A percentile compares a stretch with the other conserved stretches of the same genome.
phyloP scores from a whole-genome alignment of 2,113 vertebrate species.

The Mandrillus leucophaeus region DNA sequence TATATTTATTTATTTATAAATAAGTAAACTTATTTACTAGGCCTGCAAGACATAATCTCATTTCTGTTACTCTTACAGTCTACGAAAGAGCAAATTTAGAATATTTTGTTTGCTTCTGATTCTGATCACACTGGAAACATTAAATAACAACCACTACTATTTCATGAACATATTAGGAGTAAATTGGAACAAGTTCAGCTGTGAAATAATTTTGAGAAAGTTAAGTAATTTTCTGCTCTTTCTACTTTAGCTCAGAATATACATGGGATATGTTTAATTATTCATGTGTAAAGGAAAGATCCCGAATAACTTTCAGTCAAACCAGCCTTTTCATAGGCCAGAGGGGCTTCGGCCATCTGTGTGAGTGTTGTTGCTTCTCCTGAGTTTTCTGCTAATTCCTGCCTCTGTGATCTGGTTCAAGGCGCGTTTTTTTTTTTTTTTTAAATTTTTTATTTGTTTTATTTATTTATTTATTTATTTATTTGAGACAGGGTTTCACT shows the following conservation, averaged over 20 bases:
- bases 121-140: background rate
- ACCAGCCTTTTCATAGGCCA: background rate
- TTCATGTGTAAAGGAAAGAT: background rate
- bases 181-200: background rate
- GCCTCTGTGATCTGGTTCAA: background rate
- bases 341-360: background rate
- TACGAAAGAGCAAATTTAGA: background rate
- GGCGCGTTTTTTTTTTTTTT: background rate
- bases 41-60: background rate
- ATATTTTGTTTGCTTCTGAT: background rate
- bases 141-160: background rate
- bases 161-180: background rate
- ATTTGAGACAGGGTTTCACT: background rate
- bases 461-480: background rate
- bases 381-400: background rate
- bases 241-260: background rate
- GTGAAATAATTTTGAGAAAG: background rate
- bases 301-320: background rate
- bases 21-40: background rate
- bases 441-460: too few relatives aligned
- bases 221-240: background rate
- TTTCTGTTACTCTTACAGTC: background rate
- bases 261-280: background rate
- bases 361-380: background rate
- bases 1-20: background rate